Percentiles rank a stretch among this genome's conserved stretches.
phyloP scores from a whole-genome alignment of 2,888 invertebrate genomes.

The Bursaphelenchus okinawaensis region DNA sequence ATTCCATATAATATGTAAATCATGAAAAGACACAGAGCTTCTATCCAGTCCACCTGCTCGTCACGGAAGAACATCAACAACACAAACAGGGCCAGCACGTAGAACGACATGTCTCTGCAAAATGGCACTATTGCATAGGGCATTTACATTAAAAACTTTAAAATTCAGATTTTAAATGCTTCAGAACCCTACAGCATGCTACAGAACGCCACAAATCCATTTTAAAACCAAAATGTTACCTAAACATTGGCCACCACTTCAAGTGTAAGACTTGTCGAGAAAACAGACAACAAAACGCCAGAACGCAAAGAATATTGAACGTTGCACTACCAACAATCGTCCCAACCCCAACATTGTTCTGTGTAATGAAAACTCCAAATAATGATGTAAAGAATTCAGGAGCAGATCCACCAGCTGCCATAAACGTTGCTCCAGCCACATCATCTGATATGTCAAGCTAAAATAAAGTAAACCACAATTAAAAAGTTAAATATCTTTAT shows the following conservation, averaged over 20 bases:
- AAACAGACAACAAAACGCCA: constrained; percentile 54
- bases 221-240: constrained; percentile 2
- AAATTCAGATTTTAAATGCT: not conserved
- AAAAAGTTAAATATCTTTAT: constrained; percentile 68
- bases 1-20: constrained; percentile 51
- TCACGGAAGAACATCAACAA: constrained; percentile 55
- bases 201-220: not conserved
- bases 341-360: constrained; percentile 90
- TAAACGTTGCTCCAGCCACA: constrained; percentile 96
- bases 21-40: constrained; percentile 44
- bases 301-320: constrained; percentile 54
- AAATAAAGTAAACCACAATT: constrained; percentile 5
- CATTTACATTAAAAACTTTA: not conserved
- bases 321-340: constrained; percentile 80
- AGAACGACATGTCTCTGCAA: constrained; percentile 48
- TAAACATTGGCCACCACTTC: constrained; percentile 57
- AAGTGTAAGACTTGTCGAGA: constrained; percentile 45
- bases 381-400: constrained; percentile 90
- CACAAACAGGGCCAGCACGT: constrained; percentile 47
- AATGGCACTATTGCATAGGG: not conserved
- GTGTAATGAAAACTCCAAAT: constrained; percentile 94
- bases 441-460: constrained; percentile 82
- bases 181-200: not conserved
- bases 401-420: constrained; percentile 97
- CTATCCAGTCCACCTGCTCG: constrained; percentile 40